Conservation (phyloP, 1,140 invertebrate genomes). For the Conopomorpha cramerella region DNA sequence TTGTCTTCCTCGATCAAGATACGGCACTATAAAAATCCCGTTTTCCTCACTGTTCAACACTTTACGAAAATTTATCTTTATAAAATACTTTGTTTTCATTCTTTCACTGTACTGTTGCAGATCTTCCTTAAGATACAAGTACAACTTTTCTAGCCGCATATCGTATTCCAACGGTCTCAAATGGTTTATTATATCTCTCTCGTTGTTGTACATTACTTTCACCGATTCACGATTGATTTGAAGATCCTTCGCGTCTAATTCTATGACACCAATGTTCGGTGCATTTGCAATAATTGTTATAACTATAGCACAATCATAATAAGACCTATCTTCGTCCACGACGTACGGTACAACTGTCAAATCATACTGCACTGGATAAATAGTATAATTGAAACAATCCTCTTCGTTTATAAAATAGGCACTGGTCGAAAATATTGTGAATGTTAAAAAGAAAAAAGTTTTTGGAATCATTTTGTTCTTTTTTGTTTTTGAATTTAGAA, state of each 20-base stretch:
- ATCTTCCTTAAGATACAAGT: conserved; percentile 31
- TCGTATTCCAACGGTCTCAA: conserved; percentile 32
- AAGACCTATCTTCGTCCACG: conserved; percentile 16
- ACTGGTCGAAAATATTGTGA: conserved; percentile 2
- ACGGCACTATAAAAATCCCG: conserved; percentile 28
- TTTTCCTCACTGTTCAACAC: conserved; percentile 16
- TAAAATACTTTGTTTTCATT: conserved; percentile 21
- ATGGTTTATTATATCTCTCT: conserved; percentile 24
- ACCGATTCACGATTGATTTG: conserved; percentile 24
- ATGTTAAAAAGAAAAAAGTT: conserved; percentile 14
- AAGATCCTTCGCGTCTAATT: conserved; percentile 35
- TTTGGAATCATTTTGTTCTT: conserved; percentile 17
- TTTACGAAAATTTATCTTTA: conserved; percentile 30
- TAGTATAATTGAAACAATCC: conserved; percentile 48
- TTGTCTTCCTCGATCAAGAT: conserved; percentile 17
- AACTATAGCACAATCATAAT: conserved; percentile 32
- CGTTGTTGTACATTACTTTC: conserved; percentile 22
- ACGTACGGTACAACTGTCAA: conserved; percentile 32
- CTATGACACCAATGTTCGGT: conserved; percentile 31
- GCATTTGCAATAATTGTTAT: conserved; percentile 42
- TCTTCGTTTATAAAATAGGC: conserved; percentile 25
- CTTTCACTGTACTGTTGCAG: conserved; percentile 19
- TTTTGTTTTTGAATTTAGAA: conserved; percentile 12
- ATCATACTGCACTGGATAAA: conserved; percentile 49
- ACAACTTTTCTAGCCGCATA: conserved; percentile 24